Evolutionary conservation across 2,113 vertebrate genomes (phyloP).

Genomic region (Psophia crepitans): DNA sequence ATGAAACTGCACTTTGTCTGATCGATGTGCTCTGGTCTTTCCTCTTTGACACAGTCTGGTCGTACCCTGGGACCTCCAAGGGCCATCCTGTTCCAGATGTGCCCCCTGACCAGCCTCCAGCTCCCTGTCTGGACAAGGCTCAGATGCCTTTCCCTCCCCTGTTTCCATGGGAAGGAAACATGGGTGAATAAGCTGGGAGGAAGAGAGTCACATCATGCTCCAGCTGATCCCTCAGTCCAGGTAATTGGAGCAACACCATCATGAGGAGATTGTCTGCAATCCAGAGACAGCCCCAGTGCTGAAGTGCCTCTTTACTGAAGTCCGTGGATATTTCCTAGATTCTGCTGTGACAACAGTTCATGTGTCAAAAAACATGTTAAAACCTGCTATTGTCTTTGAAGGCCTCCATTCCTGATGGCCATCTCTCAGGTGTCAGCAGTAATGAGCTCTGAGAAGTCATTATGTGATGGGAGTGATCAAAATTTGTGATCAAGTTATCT

Average conservation of each 20-base stretch:
- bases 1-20: neutral
- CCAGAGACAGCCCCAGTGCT: neutral
- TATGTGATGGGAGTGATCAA: neutral
- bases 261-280: neutral
- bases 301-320: neutral
- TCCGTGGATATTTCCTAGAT: neutral
- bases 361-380: neutral
- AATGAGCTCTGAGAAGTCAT: neutral
- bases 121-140: neutral
- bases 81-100: constrained; percentile 11
- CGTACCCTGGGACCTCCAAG: neutral
- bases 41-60: neutral
- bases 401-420: neutral
- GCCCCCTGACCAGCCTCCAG: neutral
- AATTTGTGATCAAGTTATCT: neutral
- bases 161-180: neutral
- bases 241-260: neutral
- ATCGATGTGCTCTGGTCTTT: neutral
- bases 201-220: neutral
- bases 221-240: neutral
- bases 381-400: neutral
- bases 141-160: neutral
- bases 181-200: neutral
- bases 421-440: neutral
- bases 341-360: neutral